Percentiles rank a stretch among this genome's conserved stretches.
phyloP scores from a whole-genome alignment of 2,797 vertebrate species.

The Peromyscus melanophrys region DNA sequence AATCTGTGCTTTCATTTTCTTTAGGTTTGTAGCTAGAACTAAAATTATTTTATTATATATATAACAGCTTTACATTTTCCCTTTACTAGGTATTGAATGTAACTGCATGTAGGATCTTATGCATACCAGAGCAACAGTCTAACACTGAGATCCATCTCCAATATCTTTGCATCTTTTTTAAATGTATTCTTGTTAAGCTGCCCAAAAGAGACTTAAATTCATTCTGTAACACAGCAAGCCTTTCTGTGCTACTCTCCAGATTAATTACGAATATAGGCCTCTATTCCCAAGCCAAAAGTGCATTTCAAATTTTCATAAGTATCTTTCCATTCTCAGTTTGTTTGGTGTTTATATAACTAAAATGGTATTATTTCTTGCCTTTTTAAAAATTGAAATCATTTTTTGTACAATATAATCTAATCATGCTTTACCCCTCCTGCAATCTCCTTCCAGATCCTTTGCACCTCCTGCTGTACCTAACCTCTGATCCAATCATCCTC shows the following conservation, averaged over 20 bases:
- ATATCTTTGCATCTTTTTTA: too few relatives aligned
- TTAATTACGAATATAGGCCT: not conserved
- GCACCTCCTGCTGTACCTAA: too few relatives aligned
- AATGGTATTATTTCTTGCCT: not conserved
- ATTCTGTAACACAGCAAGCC: too few relatives aligned
- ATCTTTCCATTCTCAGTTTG: not conserved
- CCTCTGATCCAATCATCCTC: too few relatives aligned
- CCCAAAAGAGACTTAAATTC: too few relatives aligned
- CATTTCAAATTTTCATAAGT: not conserved
- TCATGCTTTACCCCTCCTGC: too few relatives aligned
- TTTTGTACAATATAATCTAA: too few relatives aligned
- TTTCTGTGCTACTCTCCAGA: not conserved
- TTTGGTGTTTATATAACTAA: not conserved
- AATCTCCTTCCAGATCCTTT: too few relatives aligned
- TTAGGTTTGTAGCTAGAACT: not conserved
- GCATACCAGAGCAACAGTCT: not conserved
- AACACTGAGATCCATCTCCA: not conserved
- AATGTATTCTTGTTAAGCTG: too few relatives aligned
- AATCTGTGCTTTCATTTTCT: not conserved
- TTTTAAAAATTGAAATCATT: too few relatives aligned
- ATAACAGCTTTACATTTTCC: not conserved
- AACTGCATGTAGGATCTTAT: not conserved
- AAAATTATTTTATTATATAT: too few relatives aligned
- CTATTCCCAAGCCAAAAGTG: not conserved
- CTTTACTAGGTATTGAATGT: not conserved